Base-by-base conservation (phyloP, 2,797 vertebrate species). In the Microcaecilia unicolor region DNA sequence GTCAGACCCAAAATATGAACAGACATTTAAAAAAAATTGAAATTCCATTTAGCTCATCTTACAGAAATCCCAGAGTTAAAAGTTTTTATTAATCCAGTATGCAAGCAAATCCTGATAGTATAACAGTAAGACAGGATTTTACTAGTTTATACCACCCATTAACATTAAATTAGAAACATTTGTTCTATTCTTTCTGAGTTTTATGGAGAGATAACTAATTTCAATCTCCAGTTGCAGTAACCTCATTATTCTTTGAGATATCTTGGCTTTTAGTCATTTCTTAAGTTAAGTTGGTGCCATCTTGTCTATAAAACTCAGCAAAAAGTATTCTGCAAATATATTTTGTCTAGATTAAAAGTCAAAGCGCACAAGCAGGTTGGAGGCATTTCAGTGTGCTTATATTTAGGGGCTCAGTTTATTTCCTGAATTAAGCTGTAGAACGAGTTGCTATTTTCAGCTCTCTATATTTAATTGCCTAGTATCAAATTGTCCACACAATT, bases 221-320 rank as follows among this genome's bases (percentile, higher is more conserved):
- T 39, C 31, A 47, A 41, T 43, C 47, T 62, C 59, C 43, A 44
- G 41, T 64, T 64, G 28, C 37, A 61, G 44, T 27, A 64, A 48
- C 52, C 44, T 72, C 67, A 69, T 70, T 67, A 66, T 50, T 70
- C 70, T 53, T 55, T 30, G 41, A 55, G 58, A 67, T 72, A 67
- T 70, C 62, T 68, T 62, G 46, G 56, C 58, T 65, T 40, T 28
- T 30, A 43, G 47, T 44, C 0, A 51, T 59, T 67, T 69, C 48
- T 47, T 36, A 41, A 55, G 44, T 51, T 67, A 46, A 43, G 45
- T 14, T 56, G 67, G 70, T 74, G 70, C 70, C 72, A 71, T 67
- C 60, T 70, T 0, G 63, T 76, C 74, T 76, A 56, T 70, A 41
- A 44, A 64, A 37, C n/a, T 44, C 26, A 39, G 16, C 9, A 2